These are phyloP conservation scores for Meriones psammophilus DNA, from an alignment of 2,797 vertebrate species.

Conservation along the genomic window DNA sequence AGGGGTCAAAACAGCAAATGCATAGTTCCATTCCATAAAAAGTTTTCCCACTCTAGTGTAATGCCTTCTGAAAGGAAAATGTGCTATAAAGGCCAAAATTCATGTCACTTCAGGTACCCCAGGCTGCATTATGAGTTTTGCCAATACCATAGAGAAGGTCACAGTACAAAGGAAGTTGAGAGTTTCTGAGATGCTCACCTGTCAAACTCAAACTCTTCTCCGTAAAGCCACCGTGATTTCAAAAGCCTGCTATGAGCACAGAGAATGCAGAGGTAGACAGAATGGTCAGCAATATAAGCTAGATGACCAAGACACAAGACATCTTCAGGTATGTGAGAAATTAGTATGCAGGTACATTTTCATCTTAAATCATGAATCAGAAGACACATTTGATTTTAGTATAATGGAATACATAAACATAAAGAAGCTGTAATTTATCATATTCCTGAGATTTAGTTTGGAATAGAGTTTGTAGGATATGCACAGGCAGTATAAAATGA, in stretches of 20 bases:
- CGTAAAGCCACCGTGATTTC: neutral
- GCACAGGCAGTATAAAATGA: neutral
- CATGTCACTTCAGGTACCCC: neutral
- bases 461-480: neutral
- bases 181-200: neutral
- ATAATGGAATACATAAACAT: neutral
- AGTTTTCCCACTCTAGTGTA: neutral
- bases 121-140: neutral
- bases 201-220: neutral
- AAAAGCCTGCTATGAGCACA: neutral
- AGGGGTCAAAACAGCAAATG: neutral
- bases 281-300: neutral
- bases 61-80: neutral
- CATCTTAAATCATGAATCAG: neutral
- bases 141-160: neutral
- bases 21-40: neutral
- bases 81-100: neutral
- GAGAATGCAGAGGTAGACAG: neutral
- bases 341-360: neutral
- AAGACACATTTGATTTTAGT: conserved; percentile 43
- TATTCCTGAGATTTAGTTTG: neutral
- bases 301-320: neutral
- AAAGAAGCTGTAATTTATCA: neutral
- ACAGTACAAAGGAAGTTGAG: neutral
- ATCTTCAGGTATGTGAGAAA: neutral